phyloP scores from a whole-genome alignment of 2,888 invertebrate species.

The Aphelenchoides bicaudatus region DNA sequence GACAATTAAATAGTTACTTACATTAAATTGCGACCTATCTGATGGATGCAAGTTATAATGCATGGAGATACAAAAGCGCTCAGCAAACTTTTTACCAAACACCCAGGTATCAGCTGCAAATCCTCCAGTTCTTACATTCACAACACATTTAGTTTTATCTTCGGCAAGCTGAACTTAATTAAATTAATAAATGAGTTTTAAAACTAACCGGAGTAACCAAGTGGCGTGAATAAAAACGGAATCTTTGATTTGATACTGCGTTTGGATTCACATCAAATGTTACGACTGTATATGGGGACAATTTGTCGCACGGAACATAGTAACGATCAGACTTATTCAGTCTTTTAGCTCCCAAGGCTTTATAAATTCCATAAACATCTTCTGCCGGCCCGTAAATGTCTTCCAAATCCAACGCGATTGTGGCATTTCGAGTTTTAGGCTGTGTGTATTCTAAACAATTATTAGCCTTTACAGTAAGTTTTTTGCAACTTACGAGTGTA shows the following conservation, averaged over 20 bases:
- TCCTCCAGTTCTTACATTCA: not conserved
- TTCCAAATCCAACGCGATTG: not conserved
- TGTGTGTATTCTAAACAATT: too few species aligned
- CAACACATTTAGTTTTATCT: not conserved
- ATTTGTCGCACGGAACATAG: constrained; percentile 2
- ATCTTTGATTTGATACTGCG: too few species aligned
- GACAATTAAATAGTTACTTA: too few species aligned
- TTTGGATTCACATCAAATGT: too few species aligned
- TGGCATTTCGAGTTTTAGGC: too few species aligned
- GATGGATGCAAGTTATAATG: too few species aligned
- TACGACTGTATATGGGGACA: too few species aligned
- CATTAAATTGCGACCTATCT: too few species aligned
- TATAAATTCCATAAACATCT: not conserved
- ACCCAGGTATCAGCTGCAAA: not conserved
- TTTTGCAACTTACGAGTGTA: too few species aligned
- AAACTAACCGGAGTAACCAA: not conserved
- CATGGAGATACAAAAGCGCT: constrained; percentile 4
- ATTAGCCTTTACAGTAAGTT: too few species aligned
- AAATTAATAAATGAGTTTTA: not conserved
- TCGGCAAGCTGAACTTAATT: not conserved
- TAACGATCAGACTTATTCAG: not conserved
- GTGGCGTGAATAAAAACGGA: not conserved
- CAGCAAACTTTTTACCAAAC: not conserved
- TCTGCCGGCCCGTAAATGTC: not conserved
- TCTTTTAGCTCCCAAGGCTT: not conserved